Conservation (phyloP, 2,888 invertebrate genomes). For the Phortica okadai region DNA sequence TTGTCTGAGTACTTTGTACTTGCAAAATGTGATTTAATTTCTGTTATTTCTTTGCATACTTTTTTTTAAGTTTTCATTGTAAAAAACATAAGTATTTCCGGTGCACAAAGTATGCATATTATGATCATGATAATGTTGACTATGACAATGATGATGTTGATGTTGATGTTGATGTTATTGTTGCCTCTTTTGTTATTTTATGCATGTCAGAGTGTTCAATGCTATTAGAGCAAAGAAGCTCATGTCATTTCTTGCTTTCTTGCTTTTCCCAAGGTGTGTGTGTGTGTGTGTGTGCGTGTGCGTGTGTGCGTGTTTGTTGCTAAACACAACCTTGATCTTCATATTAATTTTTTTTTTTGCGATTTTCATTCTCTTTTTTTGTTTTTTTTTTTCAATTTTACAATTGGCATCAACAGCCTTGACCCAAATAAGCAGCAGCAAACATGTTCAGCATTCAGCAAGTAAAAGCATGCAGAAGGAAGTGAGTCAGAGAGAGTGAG, state of each 20-base stretch:
- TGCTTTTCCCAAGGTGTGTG: neutral
- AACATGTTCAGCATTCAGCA: neutral
- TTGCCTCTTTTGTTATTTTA: no score
- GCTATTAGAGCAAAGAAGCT: no score
- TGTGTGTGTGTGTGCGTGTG: neutral
- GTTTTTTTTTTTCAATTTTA: neutral
- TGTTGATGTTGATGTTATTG: no score
- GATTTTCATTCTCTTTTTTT: conserved; percentile 26
- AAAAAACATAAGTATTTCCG: neutral
- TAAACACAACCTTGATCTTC: conserved; percentile 58
- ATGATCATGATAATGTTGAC: no score
- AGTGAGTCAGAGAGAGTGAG: no score
- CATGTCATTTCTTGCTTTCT: no score
- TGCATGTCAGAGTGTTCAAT: no score
- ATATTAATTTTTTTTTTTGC: conserved; percentile 56
- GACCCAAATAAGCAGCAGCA: conserved; percentile 51
- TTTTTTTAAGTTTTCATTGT: neutral
- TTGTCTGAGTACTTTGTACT: neutral
- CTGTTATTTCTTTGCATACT: neutral
- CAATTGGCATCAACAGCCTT: conserved; percentile 44
- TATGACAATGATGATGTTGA: no score
- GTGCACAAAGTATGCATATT: neutral
- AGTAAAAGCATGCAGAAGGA: no score
- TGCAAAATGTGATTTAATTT: no score
- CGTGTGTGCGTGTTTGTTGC: neutral